Conservation (phyloP, 23 tunicate species). For the Halocynthia aurantium region DNA sequence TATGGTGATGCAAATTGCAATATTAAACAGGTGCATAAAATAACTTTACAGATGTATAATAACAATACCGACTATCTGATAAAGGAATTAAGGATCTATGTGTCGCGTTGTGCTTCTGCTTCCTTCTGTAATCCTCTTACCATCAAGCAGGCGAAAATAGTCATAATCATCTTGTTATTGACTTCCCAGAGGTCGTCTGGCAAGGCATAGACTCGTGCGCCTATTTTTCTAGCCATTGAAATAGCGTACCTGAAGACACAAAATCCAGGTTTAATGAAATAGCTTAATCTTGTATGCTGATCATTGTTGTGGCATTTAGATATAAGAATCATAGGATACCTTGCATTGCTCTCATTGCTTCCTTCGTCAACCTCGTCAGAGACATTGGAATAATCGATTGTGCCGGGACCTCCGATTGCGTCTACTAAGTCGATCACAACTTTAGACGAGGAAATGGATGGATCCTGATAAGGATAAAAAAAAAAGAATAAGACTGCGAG, state of each 20-base stretch:
- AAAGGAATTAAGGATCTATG: too few relatives aligned
- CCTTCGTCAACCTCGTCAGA: constrained; percentile 57
- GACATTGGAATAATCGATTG: constrained; percentile 70
- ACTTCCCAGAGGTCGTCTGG: constrained; percentile 97
- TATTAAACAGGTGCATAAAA: too few relatives aligned
- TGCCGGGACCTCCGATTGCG: constrained; percentile 61
- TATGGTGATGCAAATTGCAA: too few relatives aligned
- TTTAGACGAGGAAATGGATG: constrained; percentile 44
- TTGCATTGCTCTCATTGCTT: constrained; percentile 77
- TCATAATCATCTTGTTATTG: constrained; percentile 91
- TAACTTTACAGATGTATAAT: too few relatives aligned
- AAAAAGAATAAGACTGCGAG: background rate
- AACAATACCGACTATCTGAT: too few relatives aligned
- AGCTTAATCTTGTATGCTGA: background rate
- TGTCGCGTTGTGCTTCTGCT: background rate
- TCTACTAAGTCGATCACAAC: constrained; percentile 88
- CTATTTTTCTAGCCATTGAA: constrained; percentile 97
- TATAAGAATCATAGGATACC: constrained; percentile 36
- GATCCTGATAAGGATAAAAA: constrained; percentile 28
- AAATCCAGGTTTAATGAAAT: background rate
- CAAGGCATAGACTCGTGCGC: constrained; percentile 87
- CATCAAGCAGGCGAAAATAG: constrained; percentile 98
- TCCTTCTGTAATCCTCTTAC: constrained; percentile 37
- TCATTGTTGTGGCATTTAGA: too few relatives aligned
- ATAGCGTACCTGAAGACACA: constrained; percentile 72